Evolutionary conservation across 1,140 invertebrate species (phyloP).

Genomic region (Portunus trituberculatus): DNA sequence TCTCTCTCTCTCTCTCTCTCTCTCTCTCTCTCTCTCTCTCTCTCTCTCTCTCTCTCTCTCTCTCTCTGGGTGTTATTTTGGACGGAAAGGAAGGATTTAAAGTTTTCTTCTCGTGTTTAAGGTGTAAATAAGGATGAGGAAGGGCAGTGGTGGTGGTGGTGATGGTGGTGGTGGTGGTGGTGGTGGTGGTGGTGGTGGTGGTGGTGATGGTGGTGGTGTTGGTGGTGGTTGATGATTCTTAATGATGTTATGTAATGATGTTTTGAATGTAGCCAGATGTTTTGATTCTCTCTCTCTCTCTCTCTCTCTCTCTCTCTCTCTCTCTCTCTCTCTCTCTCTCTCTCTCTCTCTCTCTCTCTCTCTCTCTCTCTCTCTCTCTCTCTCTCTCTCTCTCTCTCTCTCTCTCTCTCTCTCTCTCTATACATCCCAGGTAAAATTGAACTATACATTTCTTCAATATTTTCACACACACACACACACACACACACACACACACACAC

Average conservation of each 20-base stretch:
- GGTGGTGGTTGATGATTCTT: no score
- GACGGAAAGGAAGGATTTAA: background rate
- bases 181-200: no score
- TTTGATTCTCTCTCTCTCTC: constrained; percentile 10
- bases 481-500: background rate
- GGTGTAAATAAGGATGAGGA: no score
- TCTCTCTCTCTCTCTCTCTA: background rate
- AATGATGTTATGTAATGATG: no score
- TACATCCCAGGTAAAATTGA: no score
- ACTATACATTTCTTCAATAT: no score
- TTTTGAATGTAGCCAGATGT: no score
- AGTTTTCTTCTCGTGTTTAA: no score
- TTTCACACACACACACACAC: background rate
- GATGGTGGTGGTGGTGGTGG: no score
- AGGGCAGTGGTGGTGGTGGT: no score
- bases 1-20: background rate
- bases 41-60: constrained; percentile 46
- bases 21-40: constrained; percentile 48
- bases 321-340: constrained; percentile 6
- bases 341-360: background rate
- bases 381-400: background rate
- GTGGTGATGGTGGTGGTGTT: no score
- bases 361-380: background rate
- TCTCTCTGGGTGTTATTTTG: background rate
- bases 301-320: constrained; percentile 45